Evolutionary conservation across 2,888 invertebrate genomes (phyloP).

Genomic region (Serripes groenlandicus): DNA sequence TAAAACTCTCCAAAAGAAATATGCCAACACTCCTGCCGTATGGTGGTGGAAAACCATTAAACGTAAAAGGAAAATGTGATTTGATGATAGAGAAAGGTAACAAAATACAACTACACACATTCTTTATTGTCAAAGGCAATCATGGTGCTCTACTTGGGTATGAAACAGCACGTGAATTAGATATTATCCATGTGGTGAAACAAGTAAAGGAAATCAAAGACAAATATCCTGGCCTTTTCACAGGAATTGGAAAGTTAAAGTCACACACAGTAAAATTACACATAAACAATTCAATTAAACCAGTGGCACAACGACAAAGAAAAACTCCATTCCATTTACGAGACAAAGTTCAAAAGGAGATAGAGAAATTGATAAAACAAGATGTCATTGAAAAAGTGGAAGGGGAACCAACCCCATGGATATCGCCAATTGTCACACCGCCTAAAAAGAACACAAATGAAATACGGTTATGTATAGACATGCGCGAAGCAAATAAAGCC

Average conservation of each 20-base stretch:
- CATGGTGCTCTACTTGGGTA: no score
- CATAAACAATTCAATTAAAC: no score
- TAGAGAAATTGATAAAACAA: constrained; percentile 39
- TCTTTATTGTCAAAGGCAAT: no score
- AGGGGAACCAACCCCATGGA: constrained; percentile 71
- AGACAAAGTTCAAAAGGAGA: constrained; percentile 51
- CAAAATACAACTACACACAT: constrained; percentile 35
- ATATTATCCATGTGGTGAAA: constrained; percentile 51
- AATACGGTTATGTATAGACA: constrained; percentile 74
- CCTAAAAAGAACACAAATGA: constrained; percentile 57
- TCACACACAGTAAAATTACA: constrained; percentile 28
- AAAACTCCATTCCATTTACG: constrained; percentile 61
- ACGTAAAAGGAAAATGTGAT: constrained; percentile 35
- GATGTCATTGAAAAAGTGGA: constrained; percentile 62
- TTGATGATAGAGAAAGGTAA: constrained; percentile 40
- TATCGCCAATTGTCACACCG: constrained; percentile 61
- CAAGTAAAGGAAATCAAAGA: constrained; percentile 14
- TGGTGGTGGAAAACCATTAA: constrained; percentile 32
- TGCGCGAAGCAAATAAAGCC: constrained; percentile 70
- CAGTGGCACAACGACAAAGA: no score
- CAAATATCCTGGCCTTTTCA: constrained; percentile 47
- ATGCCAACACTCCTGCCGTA: constrained; percentile 47
- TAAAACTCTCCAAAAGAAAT: constrained; percentile 16
- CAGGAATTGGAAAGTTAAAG: constrained; percentile 54
- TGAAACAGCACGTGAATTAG: constrained; percentile 27